A percentile compares a stretch with the other conserved stretches of the same genome.
Conservation (phyloP, 2,888 invertebrate genomes). For the Macrosoma leucophasiata region DNA sequence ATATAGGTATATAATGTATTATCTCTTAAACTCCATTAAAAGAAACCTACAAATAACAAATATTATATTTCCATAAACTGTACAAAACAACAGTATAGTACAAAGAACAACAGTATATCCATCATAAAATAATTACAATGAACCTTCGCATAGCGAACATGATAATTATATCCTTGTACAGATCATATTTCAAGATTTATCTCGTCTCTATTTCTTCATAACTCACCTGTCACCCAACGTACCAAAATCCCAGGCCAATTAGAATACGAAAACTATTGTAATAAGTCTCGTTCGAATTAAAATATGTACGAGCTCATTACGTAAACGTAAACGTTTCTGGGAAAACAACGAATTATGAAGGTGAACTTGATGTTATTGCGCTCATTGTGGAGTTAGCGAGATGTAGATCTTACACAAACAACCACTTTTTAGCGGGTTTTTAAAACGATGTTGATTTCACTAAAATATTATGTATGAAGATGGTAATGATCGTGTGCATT, state of each 20-base stretch:
- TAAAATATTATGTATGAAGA: conserved; percentile 4
- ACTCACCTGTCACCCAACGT: conserved; percentile 18
- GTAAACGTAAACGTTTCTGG: conserved; percentile 40
- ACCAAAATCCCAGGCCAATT: conserved; percentile 36
- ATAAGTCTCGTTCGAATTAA: conserved; percentile 21
- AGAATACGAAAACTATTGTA: conserved; percentile 26
- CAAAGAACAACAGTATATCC: too few relatives aligned
- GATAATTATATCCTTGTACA: too few relatives aligned
- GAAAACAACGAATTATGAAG: conserved; percentile 61
- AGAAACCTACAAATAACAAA: too few relatives aligned
- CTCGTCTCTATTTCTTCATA: too few relatives aligned
- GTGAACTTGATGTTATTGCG: conserved; percentile 46
- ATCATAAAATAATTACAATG: too few relatives aligned
- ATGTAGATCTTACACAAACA: conserved; percentile 35
- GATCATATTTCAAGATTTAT: too few relatives aligned
- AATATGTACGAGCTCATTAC: conserved; percentile 17
- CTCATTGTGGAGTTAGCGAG: conserved; percentile 39
- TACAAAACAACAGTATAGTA: too few relatives aligned
- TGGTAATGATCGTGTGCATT: conserved; percentile 7
- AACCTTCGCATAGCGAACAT: too few relatives aligned
- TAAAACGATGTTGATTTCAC: background rate
- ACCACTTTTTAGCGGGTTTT: conserved; percentile 1
- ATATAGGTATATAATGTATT: too few relatives aligned
- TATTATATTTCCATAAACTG: too few relatives aligned
- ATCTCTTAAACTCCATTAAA: too few relatives aligned